Percentiles rank a stretch among this genome's conserved stretches.
These are phyloP conservation scores for Trichogramma evanescens DNA, from an alignment of 2,888 invertebrate genomes.

Conservation along the genomic window DNA sequence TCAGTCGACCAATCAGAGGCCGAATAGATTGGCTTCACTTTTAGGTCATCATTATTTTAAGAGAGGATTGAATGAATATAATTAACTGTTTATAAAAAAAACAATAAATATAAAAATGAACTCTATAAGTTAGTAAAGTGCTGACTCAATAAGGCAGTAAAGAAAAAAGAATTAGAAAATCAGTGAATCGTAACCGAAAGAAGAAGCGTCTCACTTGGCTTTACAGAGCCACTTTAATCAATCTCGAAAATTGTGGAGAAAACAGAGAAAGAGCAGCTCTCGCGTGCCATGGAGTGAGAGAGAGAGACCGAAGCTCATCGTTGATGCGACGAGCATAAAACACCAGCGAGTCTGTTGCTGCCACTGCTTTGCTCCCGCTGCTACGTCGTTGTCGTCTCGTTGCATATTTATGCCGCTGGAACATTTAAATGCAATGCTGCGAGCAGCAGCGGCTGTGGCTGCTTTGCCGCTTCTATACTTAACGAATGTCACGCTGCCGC, in stretches of 20 bases:
- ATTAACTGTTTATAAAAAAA: not conserved
- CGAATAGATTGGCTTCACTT: too few species aligned
- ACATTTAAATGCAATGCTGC: conserved; percentile 28
- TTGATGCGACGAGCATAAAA: conserved; percentile 26
- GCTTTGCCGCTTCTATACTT: not conserved
- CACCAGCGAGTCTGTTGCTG: conserved; percentile 2
- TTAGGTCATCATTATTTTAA: too few species aligned
- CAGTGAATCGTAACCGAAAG: conserved; percentile 11
- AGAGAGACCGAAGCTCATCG: conserved; percentile 3
- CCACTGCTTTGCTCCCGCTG: too few species aligned
- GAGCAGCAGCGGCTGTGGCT: conserved; percentile 15
- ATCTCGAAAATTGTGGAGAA: conserved; percentile 33
- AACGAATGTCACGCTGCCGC: too few species aligned
- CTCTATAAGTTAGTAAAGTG: not conserved
- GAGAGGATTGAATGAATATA: too few species aligned
- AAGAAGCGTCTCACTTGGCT: not conserved
- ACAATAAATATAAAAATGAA: not conserved
- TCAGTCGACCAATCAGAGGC: too few species aligned
- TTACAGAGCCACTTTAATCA: conserved; percentile 26
- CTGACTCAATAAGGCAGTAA: not conserved
- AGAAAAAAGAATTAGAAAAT: not conserved
- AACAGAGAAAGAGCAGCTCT: conserved; percentile 18
- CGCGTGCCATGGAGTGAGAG: not conserved
- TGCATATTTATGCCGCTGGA: conserved; percentile 32
- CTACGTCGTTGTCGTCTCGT: conserved; percentile 11